Evolutionary conservation across 2,113 vertebrate species (phyloP), one percentile per base, ranked within the genome.

Genomic region (Cryptotis parvus): DNA sequence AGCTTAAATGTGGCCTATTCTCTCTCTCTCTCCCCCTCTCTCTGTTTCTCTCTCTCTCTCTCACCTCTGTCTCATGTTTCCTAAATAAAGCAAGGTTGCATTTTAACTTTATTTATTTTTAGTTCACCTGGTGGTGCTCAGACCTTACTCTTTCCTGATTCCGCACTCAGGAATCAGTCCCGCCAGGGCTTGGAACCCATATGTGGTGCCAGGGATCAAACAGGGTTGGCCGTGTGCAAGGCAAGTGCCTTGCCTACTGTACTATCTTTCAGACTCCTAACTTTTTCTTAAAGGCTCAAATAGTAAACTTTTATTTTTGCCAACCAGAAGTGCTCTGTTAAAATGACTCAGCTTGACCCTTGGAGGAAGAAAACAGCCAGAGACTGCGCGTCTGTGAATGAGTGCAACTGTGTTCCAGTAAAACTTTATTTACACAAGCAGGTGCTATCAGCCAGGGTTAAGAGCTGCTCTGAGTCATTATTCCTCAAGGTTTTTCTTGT

Each of bases 1-100:
- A 90, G 96, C 95, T 97, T 97, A 95, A 96, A 78, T 0, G 89
- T 84, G 92, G 89, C 55, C 90, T 85, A 82, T 91, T 91, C 80
- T 87, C 89, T 88, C 84, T 84, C 49, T 70, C 83, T 93, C 75
- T 58, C 55, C 24, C 55, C 24, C 55, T 58, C 55, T 58, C 55
- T 58, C 55, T 55, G 16, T 55, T 18, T 55, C 52, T 55, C 52
- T 55, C 52, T 55, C 18, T 55, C 52, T 55, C 52, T 55, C 52
- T 55, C 52, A 3, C 52, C 16, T 52, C 49, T 52, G 49, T 52
- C 16, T 52, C 52, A 18, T 55, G 14, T 55, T 55, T 55, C 20
- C 52, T 55, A 55, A 52, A 55, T 55, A 55, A 55, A 55, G 18
- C 18, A 4, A n/a, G n/a, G n/a, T n/a, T n/a, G n/a, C n/a, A n/a